These are phyloP conservation scores for Echinarachnius parma DNA, from an alignment of 53 echinoderm and acorn worm genomes.

Conservation along the genomic window DNA sequence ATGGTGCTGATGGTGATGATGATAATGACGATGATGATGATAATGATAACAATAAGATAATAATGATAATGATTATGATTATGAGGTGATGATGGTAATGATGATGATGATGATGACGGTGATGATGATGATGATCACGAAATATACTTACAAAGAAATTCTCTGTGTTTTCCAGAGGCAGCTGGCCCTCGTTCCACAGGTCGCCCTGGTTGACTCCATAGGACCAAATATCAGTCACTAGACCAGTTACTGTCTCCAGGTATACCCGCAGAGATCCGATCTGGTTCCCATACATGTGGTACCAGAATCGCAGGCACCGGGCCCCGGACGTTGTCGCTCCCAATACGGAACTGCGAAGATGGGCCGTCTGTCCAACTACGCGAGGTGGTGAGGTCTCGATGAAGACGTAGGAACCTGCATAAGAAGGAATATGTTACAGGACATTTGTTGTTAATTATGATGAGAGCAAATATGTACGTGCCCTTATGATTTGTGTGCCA, in stretches of 20 bases:
- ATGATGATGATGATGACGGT: too few species aligned
- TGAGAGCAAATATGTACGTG: too few species aligned
- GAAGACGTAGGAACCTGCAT: constrained; percentile 48
- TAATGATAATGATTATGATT: too few species aligned
- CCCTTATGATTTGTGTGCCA: too few species aligned
- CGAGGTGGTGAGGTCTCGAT: constrained; percentile 39
- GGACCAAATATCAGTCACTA: constrained; percentile 40
- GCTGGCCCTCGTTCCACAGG: constrained; percentile 61
- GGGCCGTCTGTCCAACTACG: constrained; percentile 27
- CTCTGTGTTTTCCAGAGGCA: constrained; percentile 43
- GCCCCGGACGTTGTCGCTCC: constrained; percentile 37
- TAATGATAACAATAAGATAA: too few species aligned
- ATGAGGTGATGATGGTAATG: too few species aligned
- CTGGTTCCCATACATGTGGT: constrained; percentile 65
- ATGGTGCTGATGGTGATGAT: not conserved
- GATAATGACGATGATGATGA: too few species aligned
- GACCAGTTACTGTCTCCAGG: constrained; percentile 7
- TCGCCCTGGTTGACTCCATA: constrained; percentile 48
- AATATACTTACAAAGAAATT: constrained; percentile 46
- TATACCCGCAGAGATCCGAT: constrained; percentile 43
- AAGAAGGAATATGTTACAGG: not conserved
- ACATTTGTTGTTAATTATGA: too few species aligned
- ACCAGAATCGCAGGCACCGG: constrained; percentile 66
- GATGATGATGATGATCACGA: too few species aligned
- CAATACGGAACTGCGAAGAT: constrained; percentile 34